Conservation (phyloP, 1,140 invertebrate genomes). For the Drosophila mayri region DNA sequence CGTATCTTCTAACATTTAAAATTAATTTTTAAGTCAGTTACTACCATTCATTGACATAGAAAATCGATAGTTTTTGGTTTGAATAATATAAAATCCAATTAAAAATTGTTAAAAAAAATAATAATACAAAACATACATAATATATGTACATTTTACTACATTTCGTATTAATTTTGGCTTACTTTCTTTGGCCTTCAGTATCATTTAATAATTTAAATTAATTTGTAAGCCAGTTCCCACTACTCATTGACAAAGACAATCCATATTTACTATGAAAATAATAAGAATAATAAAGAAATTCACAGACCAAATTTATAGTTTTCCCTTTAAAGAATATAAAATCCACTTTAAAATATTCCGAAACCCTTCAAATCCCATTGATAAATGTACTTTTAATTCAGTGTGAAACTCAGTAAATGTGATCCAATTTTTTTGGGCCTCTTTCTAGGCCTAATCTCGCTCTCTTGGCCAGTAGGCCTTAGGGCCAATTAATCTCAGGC, state of each 20-base stretch:
- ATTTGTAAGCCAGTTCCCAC: not conserved
- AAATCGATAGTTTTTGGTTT: too few species aligned
- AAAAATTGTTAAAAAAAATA: too few species aligned
- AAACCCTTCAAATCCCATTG: not conserved
- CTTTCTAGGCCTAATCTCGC: slow-evolving; percentile 1
- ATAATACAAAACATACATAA: too few species aligned
- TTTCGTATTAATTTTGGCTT: too few species aligned
- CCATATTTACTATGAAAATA: not conserved
- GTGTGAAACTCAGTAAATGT: not conserved
- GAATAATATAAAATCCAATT: too few species aligned
- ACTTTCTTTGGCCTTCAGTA: rapidly evolving
- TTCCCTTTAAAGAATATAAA: not conserved
- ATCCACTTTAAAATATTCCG: not conserved
- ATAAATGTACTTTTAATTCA: slow-evolving; percentile 19
- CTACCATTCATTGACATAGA: too few species aligned
- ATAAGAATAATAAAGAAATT: not conserved
- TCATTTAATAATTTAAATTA: not conserved
- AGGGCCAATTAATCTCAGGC: slow-evolving; percentile 33
- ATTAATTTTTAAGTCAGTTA: too few species aligned
- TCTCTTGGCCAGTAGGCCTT: not conserved
- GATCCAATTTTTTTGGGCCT: slow-evolving; percentile 9
- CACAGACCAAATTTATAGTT: not conserved
- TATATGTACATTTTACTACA: too few species aligned
- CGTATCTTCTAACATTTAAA: too few species aligned
- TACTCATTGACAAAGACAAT: not conserved